Evolutionary conservation across 2,797 vertebrate genomes (phyloP), one percentile per base, ranked within the genome.

Genomic region (Macropodus opercularis): DNA sequence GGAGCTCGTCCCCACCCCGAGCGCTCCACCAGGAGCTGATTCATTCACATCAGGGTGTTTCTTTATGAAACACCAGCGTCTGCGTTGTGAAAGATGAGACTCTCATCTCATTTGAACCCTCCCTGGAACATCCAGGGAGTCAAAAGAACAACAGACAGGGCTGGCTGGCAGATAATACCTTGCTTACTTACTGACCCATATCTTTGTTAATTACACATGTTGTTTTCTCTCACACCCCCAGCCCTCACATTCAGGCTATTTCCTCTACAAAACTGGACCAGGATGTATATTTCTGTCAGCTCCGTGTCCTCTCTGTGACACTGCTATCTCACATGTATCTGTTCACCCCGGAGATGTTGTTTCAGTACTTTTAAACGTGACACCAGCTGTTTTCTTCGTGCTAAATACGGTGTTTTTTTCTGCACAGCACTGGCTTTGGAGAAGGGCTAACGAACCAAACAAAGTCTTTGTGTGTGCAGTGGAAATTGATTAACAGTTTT

Each of bases 161-260:
- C 57, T 52, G 23, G 35, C 43, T 60, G 52, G 59, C 63, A 57
- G 49, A 57, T 18, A 6, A 60, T 54, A 35, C 46, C 57, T 66
- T 1, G 4, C 57, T 56, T 72, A 69, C 53, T 51, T 35, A 51
- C 62, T 84, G 80, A 89, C 75, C 79, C 80, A 72, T 58, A 78
- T 64, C 77, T 51, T 56, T 73, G 67, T 80, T 82, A 78, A 83
- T 87, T 75, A 79, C 71, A 62, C 31, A 65, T 43, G 50, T 43
- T 52, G 63, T 80, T 72, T 60, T 83, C 57, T 69, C 57, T 71
- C 68, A 69, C 65, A 75, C 63, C 55, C 32, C 24, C 51, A 3
- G 39, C 52, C 38, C 18, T 75, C 47, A 34, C 12, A 60, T 47
- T 56, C 48, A 48, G 39, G 46, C 54, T 48, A 32, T 55, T 61